Conservation (phyloP, 2,888 invertebrate species). For the Metallyticus violacea region DNA sequence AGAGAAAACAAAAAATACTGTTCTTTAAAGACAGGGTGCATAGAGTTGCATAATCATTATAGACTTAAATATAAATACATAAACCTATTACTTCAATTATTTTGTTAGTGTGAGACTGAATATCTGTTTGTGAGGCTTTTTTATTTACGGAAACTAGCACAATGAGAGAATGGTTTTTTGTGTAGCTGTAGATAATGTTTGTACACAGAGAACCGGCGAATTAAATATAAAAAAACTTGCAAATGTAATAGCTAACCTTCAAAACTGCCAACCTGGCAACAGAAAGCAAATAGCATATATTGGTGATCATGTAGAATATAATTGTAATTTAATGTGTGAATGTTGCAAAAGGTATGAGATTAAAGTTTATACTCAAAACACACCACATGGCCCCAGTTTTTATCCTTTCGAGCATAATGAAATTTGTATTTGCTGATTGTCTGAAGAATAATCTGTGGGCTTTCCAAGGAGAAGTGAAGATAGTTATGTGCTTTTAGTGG, state of each 20-base stretch:
- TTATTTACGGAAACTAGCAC: not conserved
- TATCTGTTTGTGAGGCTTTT: not conserved
- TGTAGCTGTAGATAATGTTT: not conserved
- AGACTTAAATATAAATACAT: not conserved
- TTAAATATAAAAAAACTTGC: not conserved
- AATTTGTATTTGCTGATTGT: not conserved
- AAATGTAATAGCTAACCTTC: not conserved
- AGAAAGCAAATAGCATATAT: not conserved
- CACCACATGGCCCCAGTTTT: not conserved
- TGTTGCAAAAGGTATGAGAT: not conserved
- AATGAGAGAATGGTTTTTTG: not conserved
- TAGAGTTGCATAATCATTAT: not conserved
- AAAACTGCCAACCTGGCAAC: not conserved
- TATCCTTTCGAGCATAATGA: not conserved
- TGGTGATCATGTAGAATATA: not conserved
- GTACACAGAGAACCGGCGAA: not conserved
- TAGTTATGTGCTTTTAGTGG: not conserved
- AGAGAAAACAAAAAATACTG: not conserved
- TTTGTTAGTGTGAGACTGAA: conserved; percentile 17
- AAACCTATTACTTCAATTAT: not conserved
- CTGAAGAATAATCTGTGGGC: not conserved
- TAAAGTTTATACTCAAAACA: not conserved
- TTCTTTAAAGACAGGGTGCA: not conserved
- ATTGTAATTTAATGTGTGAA: not conserved
- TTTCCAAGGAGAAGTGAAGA: not conserved